A percentile compares a stretch with the other conserved stretches of the same genome.
These are phyloP conservation scores for Stenichneumon culpator DNA, from an alignment of 2,888 invertebrate genomes.

Conservation along the genomic window DNA sequence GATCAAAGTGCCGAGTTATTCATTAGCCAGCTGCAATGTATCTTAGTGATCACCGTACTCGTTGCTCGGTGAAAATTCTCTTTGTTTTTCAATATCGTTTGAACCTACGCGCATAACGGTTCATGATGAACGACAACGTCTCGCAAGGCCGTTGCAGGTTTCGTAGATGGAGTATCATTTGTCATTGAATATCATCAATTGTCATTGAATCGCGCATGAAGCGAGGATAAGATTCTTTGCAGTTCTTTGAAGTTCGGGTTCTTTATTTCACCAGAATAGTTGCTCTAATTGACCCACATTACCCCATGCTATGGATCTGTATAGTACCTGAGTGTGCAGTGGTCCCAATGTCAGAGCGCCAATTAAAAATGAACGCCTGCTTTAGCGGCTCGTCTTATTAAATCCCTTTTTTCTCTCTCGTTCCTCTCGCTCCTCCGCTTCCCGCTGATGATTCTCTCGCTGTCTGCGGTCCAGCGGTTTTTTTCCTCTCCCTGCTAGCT, in stretches of 20 bases:
- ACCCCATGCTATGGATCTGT: slow-evolving; percentile 13
- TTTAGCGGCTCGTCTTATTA: slow-evolving; percentile 73
- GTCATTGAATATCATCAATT: not conserved
- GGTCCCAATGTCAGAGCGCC: slow-evolving; percentile 76
- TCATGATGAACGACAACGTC: not conserved
- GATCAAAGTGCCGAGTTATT: not conserved
- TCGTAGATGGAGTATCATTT: not conserved
- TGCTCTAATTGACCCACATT: slow-evolving; percentile 36
- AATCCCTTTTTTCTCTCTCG: slow-evolving; percentile 53
- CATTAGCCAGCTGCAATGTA: not conserved
- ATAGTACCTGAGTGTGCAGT: slow-evolving; percentile 70
- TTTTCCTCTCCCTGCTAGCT: not conserved
- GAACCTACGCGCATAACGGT: not conserved
- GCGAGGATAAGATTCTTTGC: not conserved
- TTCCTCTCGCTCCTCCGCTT: slow-evolving; percentile 23
- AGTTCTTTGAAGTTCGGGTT: not conserved
- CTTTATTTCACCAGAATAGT: slow-evolving; percentile 3
- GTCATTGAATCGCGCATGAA: not conserved
- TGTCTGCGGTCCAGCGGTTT: slow-evolving; percentile 38
- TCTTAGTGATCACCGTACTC: not conserved
- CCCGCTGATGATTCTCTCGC: slow-evolving; percentile 29
- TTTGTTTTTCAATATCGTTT: not conserved
- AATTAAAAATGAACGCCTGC: slow-evolving; percentile 78
- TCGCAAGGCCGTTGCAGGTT: not conserved
- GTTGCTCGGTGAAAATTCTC: not conserved